Evolutionary conservation across 2,888 invertebrate genomes (phyloP).

Genomic region (Tipula confusa): DNA sequence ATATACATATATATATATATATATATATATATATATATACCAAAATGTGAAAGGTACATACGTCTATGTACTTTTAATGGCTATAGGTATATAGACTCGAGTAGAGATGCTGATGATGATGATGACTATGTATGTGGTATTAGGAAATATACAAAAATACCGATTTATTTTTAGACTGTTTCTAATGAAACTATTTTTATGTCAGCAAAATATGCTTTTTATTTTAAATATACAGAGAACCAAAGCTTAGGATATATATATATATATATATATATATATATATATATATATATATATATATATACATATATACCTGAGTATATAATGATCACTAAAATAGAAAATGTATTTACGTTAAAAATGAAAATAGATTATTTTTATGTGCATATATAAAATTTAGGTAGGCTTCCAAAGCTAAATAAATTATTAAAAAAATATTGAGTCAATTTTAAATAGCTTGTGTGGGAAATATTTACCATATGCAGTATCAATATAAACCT

Average conservation of each 20-base stretch:
- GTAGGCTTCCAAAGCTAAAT: not conserved
- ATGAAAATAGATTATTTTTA: not conserved
- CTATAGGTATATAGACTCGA: too few species aligned
- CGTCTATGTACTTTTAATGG: not conserved
- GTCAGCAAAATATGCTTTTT: not conserved
- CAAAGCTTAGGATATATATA: too few species aligned
- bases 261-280: too few species aligned
- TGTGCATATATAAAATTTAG: not conserved
- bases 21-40: too few species aligned
- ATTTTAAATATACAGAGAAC: too few species aligned
- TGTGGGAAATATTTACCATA: not conserved
- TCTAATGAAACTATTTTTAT: not conserved
- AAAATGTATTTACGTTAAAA: constrained; percentile 4
- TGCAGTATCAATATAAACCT: too few species aligned
- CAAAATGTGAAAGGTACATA: not conserved
- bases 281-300: too few species aligned
- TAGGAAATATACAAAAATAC: not conserved
- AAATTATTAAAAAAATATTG: not conserved
- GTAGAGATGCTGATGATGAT: too few species aligned
- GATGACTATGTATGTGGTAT: not conserved
- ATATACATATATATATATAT: too few species aligned
- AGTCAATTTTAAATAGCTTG: not conserved
- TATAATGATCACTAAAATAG: not conserved
- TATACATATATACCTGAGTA: too few species aligned
- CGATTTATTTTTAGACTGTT: not conserved